Evolutionary conservation across 2,888 invertebrate genomes (phyloP).

Genomic region (Proisotoma minuta): DNA sequence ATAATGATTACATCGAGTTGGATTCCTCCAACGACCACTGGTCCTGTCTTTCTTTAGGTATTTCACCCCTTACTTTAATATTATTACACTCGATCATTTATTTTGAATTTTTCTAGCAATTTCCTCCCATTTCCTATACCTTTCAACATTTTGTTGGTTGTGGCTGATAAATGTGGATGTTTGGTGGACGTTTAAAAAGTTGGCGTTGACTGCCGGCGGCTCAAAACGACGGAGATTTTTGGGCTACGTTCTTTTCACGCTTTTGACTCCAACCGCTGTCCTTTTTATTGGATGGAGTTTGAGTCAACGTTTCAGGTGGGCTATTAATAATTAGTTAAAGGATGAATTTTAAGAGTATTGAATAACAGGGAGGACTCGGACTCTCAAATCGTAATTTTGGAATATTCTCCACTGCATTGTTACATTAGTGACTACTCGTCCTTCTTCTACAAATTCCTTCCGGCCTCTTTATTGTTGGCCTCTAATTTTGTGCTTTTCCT

Average conservation of each 20-base stretch:
- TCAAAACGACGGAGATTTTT: slow-evolving; percentile 26
- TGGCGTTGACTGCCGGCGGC: slow-evolving; percentile 18
- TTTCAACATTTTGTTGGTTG: slow-evolving; percentile 31
- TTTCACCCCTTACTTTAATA: neutral
- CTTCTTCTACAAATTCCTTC: slow-evolving; percentile 27
- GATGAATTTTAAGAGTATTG: neutral
- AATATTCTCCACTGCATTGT: slow-evolving; percentile 29
- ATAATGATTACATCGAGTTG: slow-evolving; percentile 8
- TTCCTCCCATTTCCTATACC: slow-evolving; percentile 27
- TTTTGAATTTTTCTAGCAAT: slow-evolving; percentile 20
- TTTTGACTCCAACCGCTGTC: slow-evolving; percentile 19
- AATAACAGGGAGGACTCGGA: slow-evolving; percentile 21
- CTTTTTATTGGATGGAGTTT: slow-evolving; percentile 14
- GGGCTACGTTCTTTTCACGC: slow-evolving; percentile 21
- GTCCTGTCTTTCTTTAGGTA: slow-evolving; percentile 22
- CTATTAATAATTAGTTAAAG: neutral
- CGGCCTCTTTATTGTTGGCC: slow-evolving; percentile 22
- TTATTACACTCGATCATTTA: neutral
- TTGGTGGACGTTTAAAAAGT: slow-evolving; percentile 29
- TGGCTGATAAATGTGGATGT: slow-evolving; percentile 34
- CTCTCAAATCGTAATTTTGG: slow-evolving; percentile 14
- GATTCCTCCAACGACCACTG: slow-evolving; percentile 5
- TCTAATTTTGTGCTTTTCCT: slow-evolving; percentile 25
- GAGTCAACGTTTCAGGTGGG: slow-evolving; percentile 20
- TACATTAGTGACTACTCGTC: slow-evolving; percentile 22